Conservation (phyloP, 1,140 invertebrate species). For the Atta texana region DNA sequence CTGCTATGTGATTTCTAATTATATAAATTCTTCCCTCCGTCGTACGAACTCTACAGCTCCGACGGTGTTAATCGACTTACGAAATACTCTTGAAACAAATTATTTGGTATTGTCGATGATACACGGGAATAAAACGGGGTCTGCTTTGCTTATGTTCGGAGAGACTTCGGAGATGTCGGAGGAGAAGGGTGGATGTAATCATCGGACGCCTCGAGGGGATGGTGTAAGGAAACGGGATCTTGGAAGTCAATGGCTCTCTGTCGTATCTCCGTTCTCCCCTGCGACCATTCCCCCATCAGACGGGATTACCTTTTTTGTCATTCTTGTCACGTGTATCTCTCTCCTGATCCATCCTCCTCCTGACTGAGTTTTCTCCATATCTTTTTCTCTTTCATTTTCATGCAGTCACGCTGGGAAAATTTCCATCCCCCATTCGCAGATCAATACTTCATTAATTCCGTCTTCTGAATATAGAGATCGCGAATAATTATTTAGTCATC, state of each 20-base stretch:
- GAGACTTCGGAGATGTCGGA: constrained; percentile 24
- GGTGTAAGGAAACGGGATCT: constrained; percentile 70
- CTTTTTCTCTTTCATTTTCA: constrained; percentile 16
- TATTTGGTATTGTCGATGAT: constrained; percentile 27
- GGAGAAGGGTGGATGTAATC: constrained; percentile 72
- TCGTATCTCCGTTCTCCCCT: constrained; percentile 67
- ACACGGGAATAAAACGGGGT: background rate
- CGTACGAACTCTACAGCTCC: background rate
- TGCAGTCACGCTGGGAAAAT: constrained; percentile 33
- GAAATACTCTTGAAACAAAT: constrained; percentile 58
- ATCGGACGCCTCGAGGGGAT: constrained; percentile 65
- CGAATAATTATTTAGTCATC: constrained; percentile 33
- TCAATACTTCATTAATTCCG: constrained; percentile 63
- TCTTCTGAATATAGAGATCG: constrained; percentile 36
- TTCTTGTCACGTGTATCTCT: constrained; percentile 82
- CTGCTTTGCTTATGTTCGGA: background rate
- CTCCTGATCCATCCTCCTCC: constrained; percentile 17
- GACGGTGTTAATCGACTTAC: constrained; percentile 40
- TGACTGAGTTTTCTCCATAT: background rate
- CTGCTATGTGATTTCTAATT: constrained; percentile 16
- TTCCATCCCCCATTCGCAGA: background rate
- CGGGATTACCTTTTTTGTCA: constrained; percentile 81
- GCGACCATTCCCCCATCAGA: constrained; percentile 70
- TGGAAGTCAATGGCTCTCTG: constrained; percentile 76
- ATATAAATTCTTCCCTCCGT: background rate